Base-by-base conservation (phyloP, 2,888 invertebrate species). In the Cataglyphis livida region DNA sequence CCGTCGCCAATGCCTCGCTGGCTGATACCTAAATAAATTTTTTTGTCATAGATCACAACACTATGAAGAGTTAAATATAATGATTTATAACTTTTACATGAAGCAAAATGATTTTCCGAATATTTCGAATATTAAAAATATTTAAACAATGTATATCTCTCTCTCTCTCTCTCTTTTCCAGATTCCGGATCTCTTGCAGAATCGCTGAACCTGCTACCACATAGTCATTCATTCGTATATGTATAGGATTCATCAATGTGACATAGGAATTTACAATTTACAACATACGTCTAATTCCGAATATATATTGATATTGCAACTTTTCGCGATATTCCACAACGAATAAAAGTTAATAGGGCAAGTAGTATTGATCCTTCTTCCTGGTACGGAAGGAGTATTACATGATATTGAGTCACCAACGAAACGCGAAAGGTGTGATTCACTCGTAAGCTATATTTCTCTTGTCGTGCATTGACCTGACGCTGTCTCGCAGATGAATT, bases 331-430 rank as follows among this genome's bases (percentile, higher is more conserved):
- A 78, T 41, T 18, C 15, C 41, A 51, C 38, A 41, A 35, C 57
- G 12, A 76, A 70, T 44, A 41, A 66, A 62, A 87, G 83, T 88
- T 87, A 88, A 89, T 89, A 83, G 89, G 85, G 82, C 88, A 84
- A 86, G 62, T 73, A 32, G 78, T 87, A 91, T 91, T 84, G 91
- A 91, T 92, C 89, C 75, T 68, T 82, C 35, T 91, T 90, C 91
- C 79, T 68, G 66, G 91, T 89, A 91, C 73, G 74, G 65, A 81
- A 87, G 84, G 84, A 87, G 85, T 90, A 90, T 91, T 92, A 91
- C 86, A 88, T 84, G 89, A 89, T 90, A 91, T 93, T 93, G 93
- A 93, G 93, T 93, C 93, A 93, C 82, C 89, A 81, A 79, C 83
- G 73, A 86, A 85, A 82, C 82, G 78, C 81, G 75, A 88, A 84